A percentile compares a stretch with the other conserved stretches of the same genome.
phyloP scores from a whole-genome alignment of 2,888 invertebrate genomes.

The Nebria brevicollis region DNA sequence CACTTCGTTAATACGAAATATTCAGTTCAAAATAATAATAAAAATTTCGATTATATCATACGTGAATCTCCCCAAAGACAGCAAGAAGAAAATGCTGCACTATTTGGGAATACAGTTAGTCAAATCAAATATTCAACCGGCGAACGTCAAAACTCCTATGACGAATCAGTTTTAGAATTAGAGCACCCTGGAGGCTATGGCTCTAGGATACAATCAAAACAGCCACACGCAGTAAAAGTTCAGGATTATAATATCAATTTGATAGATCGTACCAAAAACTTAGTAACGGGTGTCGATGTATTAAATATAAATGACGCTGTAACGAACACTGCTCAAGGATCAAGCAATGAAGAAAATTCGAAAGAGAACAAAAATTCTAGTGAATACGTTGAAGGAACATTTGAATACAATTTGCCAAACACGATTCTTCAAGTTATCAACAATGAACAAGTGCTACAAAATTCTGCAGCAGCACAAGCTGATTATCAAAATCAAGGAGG shows the following conservation, averaged over 20 bases:
- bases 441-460: background rate
- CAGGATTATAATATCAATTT: slow-evolving; percentile 61
- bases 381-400: slow-evolving; percentile 33
- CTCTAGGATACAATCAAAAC: slow-evolving; percentile 40
- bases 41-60: slow-evolving; percentile 22
- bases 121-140: slow-evolving; percentile 32
- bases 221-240: slow-evolving; percentile 4
- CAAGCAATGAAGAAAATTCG: background rate
- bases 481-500: background rate
- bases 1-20: background rate
- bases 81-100: slow-evolving; percentile 20
- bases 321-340: slow-evolving; percentile 34
- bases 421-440: slow-evolving; percentile 10
- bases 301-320: slow-evolving; percentile 70
- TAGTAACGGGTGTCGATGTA: slow-evolving; percentile 73
- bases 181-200: slow-evolving; percentile 48
- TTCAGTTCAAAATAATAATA: slow-evolving; percentile 3
- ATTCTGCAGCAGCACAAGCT: background rate
- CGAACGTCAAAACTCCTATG: slow-evolving; percentile 34
- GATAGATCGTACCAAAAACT: slow-evolving; percentile 69
- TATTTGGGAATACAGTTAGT: slow-evolving; percentile 33
- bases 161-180: slow-evolving; percentile 40
- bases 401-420: slow-evolving; percentile 32
- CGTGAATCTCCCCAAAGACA: slow-evolving; percentile 12
- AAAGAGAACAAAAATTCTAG: background rate